Evolutionary conservation across 2,797 vertebrate genomes (phyloP), one percentile per base, ranked within the genome.

Genomic region (Malurus leucopterus): DNA sequence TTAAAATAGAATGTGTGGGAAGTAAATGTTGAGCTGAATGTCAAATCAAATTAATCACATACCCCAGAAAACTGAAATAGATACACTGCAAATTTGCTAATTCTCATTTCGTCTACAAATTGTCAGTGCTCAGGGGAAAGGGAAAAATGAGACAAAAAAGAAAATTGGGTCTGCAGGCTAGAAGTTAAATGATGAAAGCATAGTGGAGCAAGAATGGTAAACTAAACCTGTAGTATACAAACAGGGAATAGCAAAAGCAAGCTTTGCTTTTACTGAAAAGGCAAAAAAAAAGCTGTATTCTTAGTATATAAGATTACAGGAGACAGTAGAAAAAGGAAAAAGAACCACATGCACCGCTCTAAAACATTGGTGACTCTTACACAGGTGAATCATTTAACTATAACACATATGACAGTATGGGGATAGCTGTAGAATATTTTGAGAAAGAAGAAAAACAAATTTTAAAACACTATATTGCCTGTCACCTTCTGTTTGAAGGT

Each of bases 321-420:
- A 46, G 2, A 68, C 4, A 6, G 8, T 40, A 44, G 34, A 65
- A 86, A 75, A 0, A 62, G 9, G 6, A 34, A 29, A 53, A 57
- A 49, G 2, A 47, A 20, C 2, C 4, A 2, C 51, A 26, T 13
- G 51, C 0, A 58, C 43, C 4, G 40, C 22, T 72, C 21, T 29
- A 46, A 89, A 63, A n/a, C 1, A 2, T 1, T 80, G 15, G 1
- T 6, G 2, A 11, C 5, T 13, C 13, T 21, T 67, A 11, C 8
- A 64, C 7, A 41, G 5, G 2, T 38, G 29, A 81, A 80, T 41
- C 22, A 61, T 30, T 86, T 62, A 40, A 29, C 15, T 46, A 13
- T 11, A 65, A 46, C 1, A 49, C 1, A 2, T 46, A 18, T 4
- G 36, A 15, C 13, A 32, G 2, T 29, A 22, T 57, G 15, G n/a